phyloP scores from a whole-genome alignment of 1,140 invertebrate species.

The Proales similis region DNA sequence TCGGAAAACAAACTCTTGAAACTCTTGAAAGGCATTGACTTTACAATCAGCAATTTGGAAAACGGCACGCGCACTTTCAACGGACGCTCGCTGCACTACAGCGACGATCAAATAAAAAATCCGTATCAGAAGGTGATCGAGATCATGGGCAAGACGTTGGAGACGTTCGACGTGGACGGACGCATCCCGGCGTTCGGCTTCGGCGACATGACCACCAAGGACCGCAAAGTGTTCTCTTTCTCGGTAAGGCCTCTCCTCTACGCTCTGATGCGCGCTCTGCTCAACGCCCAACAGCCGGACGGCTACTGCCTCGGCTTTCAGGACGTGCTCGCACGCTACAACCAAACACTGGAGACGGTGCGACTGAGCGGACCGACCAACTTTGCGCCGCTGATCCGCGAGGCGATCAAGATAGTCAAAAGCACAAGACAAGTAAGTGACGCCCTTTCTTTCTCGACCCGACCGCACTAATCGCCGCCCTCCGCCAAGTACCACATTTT shows the following conservation, averaged over 20 bases:
- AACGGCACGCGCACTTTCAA: slow-evolving; percentile 33
- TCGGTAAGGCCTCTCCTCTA: slow-evolving; percentile 37
- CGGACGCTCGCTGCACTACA: slow-evolving; percentile 31
- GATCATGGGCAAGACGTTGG: slow-evolving; percentile 55
- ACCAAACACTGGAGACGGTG: slow-evolving; percentile 46
- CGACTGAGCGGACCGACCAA: slow-evolving; percentile 52
- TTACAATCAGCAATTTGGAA: slow-evolving; percentile 38
- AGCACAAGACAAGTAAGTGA: slow-evolving; percentile 42
- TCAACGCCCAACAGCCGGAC: slow-evolving; percentile 13
- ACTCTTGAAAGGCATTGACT: slow-evolving; percentile 31
- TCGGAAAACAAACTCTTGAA: background rate
- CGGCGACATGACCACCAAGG: slow-evolving; percentile 52
- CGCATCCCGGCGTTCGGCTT: slow-evolving; percentile 56
- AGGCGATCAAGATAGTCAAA: slow-evolving; percentile 54
- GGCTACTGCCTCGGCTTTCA: slow-evolving; percentile 50
- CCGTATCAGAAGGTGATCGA: slow-evolving; percentile 49
- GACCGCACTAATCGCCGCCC: slow-evolving; percentile 40
- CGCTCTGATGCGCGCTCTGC: background rate
- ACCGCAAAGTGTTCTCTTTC: slow-evolving; percentile 53
- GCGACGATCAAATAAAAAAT: slow-evolving; percentile 27
- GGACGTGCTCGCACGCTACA: slow-evolving; percentile 50
- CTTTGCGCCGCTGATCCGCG: slow-evolving; percentile 55
- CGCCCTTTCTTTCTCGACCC: background rate
- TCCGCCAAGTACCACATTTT: slow-evolving; percentile 58
- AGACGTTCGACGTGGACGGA: slow-evolving; percentile 52